Evolutionary conservation across 2,113 vertebrate species (phyloP).

Genomic region (Callithrix jacchus): DNA sequence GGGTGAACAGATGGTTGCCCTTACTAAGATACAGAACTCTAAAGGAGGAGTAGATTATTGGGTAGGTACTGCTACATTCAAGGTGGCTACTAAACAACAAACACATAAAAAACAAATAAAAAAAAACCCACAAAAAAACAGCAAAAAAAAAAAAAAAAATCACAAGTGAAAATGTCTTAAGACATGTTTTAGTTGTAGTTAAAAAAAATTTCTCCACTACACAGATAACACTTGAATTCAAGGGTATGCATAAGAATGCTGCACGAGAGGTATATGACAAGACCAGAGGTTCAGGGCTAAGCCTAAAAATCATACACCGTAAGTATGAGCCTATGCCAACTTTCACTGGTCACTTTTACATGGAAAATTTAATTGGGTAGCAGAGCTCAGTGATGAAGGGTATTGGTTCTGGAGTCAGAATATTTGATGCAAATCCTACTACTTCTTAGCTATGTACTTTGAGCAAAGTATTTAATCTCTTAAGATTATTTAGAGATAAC

Average conservation of each 20-base stretch:
- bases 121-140: too few species aligned
- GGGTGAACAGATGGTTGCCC: background rate
- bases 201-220: background rate
- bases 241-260: background rate
- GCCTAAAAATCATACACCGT: background rate
- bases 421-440: background rate
- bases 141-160: too few species aligned
- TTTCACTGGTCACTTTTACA: background rate
- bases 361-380: background rate
- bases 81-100: background rate
- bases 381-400: background rate
- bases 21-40: background rate
- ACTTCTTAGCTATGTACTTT: background rate
- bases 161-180: background rate
- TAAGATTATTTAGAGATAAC: background rate
- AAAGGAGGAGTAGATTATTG: background rate
- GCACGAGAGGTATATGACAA: background rate
- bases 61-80: background rate
- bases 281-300: background rate
- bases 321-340: background rate
- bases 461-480: background rate
- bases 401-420: background rate
- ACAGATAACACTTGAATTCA: background rate
- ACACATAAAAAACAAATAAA: too few species aligned
- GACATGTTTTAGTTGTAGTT: background rate